phyloP scores from a whole-genome alignment of 2,113 vertebrate genomes.

The Tragelaphus strepsiceros region DNA sequence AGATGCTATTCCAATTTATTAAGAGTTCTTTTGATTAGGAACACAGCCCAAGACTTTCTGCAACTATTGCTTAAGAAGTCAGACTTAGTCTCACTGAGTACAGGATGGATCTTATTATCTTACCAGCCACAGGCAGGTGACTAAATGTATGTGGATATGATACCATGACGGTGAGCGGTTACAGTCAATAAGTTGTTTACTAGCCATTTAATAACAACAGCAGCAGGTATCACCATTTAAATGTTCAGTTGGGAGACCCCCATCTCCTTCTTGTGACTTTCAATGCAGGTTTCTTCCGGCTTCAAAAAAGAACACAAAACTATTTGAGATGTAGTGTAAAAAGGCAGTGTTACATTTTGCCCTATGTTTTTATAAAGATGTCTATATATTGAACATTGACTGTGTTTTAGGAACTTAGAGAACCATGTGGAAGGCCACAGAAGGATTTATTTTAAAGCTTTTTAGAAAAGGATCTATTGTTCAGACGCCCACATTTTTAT shows the following conservation, averaged over 20 bases:
- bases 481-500: neutral
- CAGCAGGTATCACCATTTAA: neutral
- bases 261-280: neutral
- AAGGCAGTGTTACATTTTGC: neutral
- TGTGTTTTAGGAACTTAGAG: neutral
- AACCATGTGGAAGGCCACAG: neutral
- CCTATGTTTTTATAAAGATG: neutral
- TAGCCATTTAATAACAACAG: conserved; percentile 9
- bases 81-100: neutral
- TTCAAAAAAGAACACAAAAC: neutral
- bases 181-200: conserved; percentile 47
- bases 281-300: conserved; percentile 54
- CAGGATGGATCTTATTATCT: neutral
- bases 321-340: neutral
- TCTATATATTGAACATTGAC: neutral
- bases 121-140: neutral
- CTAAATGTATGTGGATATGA: neutral
- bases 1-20: conserved; percentile 69
- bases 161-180: conserved; percentile 35
- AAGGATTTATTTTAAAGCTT: neutral
- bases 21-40: conserved; percentile 36
- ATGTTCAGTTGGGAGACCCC: neutral
- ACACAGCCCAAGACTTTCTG: conserved; percentile 35
- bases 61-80: conserved; percentile 31
- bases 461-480: neutral